phyloP scores from a whole-genome alignment of 2,797 vertebrate genomes.

The Cossypha dichroa region DNA sequence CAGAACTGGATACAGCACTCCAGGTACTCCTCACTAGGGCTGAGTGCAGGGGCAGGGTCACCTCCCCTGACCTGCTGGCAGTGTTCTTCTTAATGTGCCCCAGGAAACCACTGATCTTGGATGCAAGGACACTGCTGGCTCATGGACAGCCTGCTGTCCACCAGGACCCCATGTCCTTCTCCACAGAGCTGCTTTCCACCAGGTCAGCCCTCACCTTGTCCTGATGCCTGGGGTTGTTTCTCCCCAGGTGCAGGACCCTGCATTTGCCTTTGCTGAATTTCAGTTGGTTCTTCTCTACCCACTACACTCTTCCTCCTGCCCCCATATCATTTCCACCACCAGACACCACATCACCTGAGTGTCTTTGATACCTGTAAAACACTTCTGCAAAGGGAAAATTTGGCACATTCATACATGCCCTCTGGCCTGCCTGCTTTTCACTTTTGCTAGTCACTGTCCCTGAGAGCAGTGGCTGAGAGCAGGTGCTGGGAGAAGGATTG shows the following conservation, averaged over 20 bases:
- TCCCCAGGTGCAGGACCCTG: not conserved
- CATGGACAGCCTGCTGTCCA: not conserved
- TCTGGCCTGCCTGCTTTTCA: not conserved
- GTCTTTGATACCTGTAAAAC: not conserved
- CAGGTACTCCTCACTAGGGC: not conserved
- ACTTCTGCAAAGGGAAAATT: not conserved
- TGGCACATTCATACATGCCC: rapidly evolving
- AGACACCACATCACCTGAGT: not conserved
- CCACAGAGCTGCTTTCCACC: not conserved
- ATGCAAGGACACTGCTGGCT: not conserved
- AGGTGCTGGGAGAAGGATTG: not conserved
- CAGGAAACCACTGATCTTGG: not conserved
- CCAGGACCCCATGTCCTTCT: not conserved
- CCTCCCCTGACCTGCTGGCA: not conserved
- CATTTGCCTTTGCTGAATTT: not conserved
- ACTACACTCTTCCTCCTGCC: not conserved
- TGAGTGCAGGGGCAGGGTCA: not conserved
- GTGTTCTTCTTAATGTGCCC: not conserved
- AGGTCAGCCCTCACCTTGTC: not conserved
- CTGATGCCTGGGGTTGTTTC: not conserved
- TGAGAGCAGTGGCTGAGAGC: not conserved
- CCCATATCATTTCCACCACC: not conserved
- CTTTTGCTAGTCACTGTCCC: not conserved
- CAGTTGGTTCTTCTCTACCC: not conserved
- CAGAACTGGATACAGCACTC: not conserved